A percentile compares a stretch with the other conserved stretches of the same genome.
Conservation (phyloP, 2,888 invertebrate genomes). For the Epinotia brunnichana region DNA sequence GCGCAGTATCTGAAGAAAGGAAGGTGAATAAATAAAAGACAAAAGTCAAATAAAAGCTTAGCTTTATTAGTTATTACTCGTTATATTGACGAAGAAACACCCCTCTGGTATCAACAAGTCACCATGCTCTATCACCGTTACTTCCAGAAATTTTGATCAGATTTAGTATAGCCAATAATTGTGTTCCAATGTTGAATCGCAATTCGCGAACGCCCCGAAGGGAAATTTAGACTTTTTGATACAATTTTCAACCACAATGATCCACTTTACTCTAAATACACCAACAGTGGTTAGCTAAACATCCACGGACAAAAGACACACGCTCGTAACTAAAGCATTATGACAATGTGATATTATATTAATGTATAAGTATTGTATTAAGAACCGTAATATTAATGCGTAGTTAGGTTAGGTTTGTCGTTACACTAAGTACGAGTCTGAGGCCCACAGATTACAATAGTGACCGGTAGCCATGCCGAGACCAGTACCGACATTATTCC, state of each 20-base stretch:
- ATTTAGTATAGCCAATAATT: conserved; percentile 77
- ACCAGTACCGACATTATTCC: conserved; percentile 81
- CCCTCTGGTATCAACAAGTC: conserved; percentile 81
- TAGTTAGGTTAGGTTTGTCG: conserved; percentile 80
- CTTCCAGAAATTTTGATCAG: conserved; percentile 76
- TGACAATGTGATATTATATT: conserved; percentile 84
- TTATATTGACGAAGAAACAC: conserved; percentile 87
- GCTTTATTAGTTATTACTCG: conserved; percentile 90
- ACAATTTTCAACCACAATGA: conserved; percentile 70
- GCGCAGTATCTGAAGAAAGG: neutral
- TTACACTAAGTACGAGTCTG: conserved; percentile 74
- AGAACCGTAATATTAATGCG: conserved; percentile 82
- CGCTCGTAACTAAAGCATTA: conserved; percentile 84
- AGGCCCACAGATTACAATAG: conserved; percentile 84
- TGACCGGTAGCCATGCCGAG: conserved; percentile 79
- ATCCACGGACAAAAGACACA: conserved; percentile 84
- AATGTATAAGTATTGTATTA: conserved; percentile 81
- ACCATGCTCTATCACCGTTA: conserved; percentile 71
- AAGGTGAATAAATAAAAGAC: conserved; percentile 68
- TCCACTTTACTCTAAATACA: conserved; percentile 79
- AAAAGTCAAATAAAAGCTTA: conserved; percentile 87
- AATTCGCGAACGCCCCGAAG: conserved; percentile 62
- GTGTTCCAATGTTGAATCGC: conserved; percentile 65
- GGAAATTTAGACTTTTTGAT: conserved; percentile 59
- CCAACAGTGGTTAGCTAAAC: conserved; percentile 82